Conservation (phyloP, 2,797 vertebrate genomes). For the Botia kubotai region DNA sequence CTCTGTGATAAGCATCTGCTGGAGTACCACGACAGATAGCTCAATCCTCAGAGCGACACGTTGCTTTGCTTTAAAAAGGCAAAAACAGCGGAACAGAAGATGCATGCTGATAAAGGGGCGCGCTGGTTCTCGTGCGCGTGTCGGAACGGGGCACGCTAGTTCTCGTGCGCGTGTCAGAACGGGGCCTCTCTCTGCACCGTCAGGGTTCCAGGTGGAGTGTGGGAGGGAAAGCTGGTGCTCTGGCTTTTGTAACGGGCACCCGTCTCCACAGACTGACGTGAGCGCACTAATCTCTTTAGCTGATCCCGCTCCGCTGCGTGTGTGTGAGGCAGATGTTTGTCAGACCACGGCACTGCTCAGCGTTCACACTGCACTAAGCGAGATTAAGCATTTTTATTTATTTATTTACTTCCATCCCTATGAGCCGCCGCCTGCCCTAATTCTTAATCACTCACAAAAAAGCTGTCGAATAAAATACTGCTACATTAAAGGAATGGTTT, state of each 20-base stretch:
- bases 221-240: constrained; percentile 57
- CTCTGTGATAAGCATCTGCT: constrained; percentile 48
- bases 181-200: constrained; percentile 37
- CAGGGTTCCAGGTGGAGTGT: constrained; percentile 62
- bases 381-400: constrained; percentile 79
- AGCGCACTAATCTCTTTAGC: constrained; percentile 80
- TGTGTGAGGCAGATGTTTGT: constrained; percentile 78
- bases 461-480: constrained; percentile 12
- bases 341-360: constrained; percentile 72
- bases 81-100: neutral
- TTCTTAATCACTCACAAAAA: constrained; percentile 70
- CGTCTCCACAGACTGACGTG: constrained; percentile 65
- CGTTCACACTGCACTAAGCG: constrained; percentile 69
- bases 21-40: constrained; percentile 37
- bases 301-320: constrained; percentile 73
- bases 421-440: constrained; percentile 58
- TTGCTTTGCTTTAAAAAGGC: constrained; percentile 33
- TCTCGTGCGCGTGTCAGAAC: constrained; percentile 21
- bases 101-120: neutral
- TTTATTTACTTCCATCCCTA: constrained; percentile 61
- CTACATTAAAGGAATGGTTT: constrained; percentile 18
- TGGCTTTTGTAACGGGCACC: constrained; percentile 57
- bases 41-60: constrained; percentile 37
- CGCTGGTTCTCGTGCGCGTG: constrained; percentile 16
- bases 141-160: constrained; percentile 18